Evolutionary conservation across 2,888 invertebrate species (phyloP).

Genomic region (Ceramica pisi): DNA sequence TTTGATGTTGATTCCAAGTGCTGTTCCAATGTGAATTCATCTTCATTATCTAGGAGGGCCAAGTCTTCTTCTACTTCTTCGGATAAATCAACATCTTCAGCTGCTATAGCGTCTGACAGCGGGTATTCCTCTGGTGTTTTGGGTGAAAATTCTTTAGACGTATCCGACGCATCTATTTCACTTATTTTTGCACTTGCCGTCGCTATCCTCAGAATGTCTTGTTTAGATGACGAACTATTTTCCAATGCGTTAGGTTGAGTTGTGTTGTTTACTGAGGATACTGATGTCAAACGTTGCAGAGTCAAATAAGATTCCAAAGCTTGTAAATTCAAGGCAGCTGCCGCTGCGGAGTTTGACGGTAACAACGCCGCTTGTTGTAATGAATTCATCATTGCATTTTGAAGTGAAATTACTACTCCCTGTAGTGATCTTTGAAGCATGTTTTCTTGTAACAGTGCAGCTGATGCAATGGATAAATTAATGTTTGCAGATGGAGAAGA

Average conservation of each 20-base stretch:
- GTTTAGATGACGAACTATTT: slow-evolving; percentile 88
- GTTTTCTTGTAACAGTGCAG: slow-evolving; percentile 92
- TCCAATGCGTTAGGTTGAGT: slow-evolving; percentile 80
- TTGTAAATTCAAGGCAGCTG: slow-evolving; percentile 96
- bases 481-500: slow-evolving; percentile 82
- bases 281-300: slow-evolving; percentile 94
- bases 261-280: slow-evolving; percentile 89
- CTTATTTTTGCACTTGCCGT: slow-evolving; percentile 90
- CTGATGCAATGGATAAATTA: slow-evolving; percentile 90
- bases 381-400: slow-evolving; percentile 96
- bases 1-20: slow-evolving; percentile 88
- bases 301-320: slow-evolving; percentile 96
- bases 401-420: slow-evolving; percentile 95
- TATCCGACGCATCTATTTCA: slow-evolving; percentile 84
- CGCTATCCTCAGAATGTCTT: slow-evolving; percentile 93
- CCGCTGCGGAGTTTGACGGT: slow-evolving; percentile 95
- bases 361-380: slow-evolving; percentile 95
- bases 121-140: slow-evolving; percentile 89
- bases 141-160: slow-evolving; percentile 84
- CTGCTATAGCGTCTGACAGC: slow-evolving; percentile 88
- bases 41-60: slow-evolving; percentile 94
- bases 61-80: slow-evolving; percentile 94
- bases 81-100: slow-evolving; percentile 92
- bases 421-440: slow-evolving; percentile 94
- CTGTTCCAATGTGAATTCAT: slow-evolving; percentile 92